phyloP scores from a whole-genome alignment of 2,797 vertebrate species.

The Gila robusta region DNA sequence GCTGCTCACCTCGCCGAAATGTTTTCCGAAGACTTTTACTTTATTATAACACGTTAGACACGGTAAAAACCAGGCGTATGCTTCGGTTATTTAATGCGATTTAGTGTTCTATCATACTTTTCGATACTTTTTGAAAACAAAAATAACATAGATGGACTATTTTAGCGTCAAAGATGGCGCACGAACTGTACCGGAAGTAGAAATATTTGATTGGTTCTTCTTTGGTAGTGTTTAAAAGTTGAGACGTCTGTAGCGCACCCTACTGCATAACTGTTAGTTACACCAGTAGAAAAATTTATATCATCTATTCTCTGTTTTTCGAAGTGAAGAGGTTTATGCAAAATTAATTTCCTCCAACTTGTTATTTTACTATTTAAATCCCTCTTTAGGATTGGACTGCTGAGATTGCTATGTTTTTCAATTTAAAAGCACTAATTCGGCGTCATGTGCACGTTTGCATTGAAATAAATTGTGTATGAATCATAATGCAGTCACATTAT shows the following conservation, averaged over 20 bases:
- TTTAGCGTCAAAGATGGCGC: constrained; percentile 44
- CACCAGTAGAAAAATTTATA: background rate
- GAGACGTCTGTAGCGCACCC: background rate
- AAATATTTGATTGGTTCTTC: constrained; percentile 48
- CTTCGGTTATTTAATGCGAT: constrained; percentile 7
- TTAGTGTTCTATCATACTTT: constrained; percentile 48
- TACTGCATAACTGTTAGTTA: background rate
- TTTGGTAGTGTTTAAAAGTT: constrained; percentile 12
- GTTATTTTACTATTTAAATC: background rate
- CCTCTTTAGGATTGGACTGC: background rate
- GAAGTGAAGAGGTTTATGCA: background rate
- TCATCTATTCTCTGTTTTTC: background rate
- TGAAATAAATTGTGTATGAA: background rate
- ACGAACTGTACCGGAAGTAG: constrained; percentile 39
- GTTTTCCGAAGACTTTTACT: background rate
- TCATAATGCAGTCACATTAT: background rate
- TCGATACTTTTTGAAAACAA: constrained; percentile 48
- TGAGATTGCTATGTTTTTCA: background rate
- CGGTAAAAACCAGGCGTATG: background rate
- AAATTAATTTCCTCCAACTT: background rate
- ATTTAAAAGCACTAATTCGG: background rate
- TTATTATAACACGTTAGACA: constrained; percentile 9
- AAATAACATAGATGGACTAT: constrained; percentile 28
- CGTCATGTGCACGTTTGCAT: background rate
- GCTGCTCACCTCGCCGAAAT: constrained; percentile 26